Evolutionary conservation across 2,797 vertebrate species (phyloP).

Genomic region (Lindbergichthys nudifrons): DNA sequence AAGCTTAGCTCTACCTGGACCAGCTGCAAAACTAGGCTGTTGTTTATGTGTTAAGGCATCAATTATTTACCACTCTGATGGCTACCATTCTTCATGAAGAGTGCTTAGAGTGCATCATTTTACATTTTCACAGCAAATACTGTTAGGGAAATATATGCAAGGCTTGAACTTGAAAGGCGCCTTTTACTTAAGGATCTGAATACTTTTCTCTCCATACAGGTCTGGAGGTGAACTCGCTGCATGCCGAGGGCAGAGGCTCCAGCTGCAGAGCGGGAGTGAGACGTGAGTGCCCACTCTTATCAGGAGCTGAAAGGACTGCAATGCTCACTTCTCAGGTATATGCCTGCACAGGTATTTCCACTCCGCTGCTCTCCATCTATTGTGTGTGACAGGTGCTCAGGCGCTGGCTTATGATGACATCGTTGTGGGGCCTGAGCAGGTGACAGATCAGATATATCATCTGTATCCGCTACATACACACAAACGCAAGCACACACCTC

Average conservation of each 20-base stretch:
- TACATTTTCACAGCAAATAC: background rate
- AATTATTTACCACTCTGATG: slow-evolving; percentile 36
- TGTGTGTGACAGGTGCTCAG: slow-evolving; percentile 60
- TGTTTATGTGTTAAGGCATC: slow-evolving; percentile 40
- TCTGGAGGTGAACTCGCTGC: slow-evolving; percentile 12
- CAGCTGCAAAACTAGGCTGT: slow-evolving; percentile 27
- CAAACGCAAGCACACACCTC: slow-evolving; percentile 20
- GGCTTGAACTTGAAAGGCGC: too few species aligned
- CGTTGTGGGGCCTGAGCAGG: slow-evolving; percentile 52
- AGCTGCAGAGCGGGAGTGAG: slow-evolving; percentile 42
- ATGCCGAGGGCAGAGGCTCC: slow-evolving; percentile 15
- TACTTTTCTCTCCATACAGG: background rate
- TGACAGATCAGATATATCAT: slow-evolving; percentile 56
- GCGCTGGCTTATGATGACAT: slow-evolving; percentile 52
- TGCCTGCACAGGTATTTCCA: slow-evolving; percentile 59
- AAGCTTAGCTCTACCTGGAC: slow-evolving; percentile 48
- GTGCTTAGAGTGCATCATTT: slow-evolving; percentile 17
- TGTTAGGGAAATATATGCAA: background rate
- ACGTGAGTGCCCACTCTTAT: slow-evolving; percentile 55
- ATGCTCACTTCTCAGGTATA: slow-evolving; percentile 53
- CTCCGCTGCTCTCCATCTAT: slow-evolving; percentile 57
- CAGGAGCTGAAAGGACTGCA: slow-evolving; percentile 42
- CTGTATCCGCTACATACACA: slow-evolving; percentile 27
- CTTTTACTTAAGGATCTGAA: slow-evolving; percentile 11
- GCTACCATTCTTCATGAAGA: slow-evolving; percentile 16